A percentile compares a stretch with the other conserved stretches of the same genome.
These are phyloP conservation scores for Scaptodrosophila latifasciaeformis DNA, from an alignment of 2,888 invertebrate species.

Conservation along the genomic window DNA sequence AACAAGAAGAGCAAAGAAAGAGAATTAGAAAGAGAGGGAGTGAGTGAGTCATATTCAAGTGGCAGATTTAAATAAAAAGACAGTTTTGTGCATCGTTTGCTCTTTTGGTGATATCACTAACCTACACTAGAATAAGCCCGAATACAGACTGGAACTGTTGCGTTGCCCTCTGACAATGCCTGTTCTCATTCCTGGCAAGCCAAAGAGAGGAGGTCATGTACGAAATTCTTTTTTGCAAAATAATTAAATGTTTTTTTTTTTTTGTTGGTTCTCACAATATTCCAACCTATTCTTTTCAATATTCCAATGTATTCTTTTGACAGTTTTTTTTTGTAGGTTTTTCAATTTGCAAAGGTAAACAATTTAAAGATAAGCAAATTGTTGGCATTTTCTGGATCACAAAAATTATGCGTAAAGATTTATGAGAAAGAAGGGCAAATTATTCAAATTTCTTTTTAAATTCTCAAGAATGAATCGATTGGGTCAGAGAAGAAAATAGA, in stretches of 20 bases:
- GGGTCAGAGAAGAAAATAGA: too few species aligned
- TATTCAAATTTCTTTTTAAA: too few species aligned
- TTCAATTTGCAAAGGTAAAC: too few species aligned
- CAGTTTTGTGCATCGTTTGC: constrained; percentile 7
- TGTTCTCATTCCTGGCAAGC: too few species aligned
- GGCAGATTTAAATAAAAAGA: constrained; percentile 8
- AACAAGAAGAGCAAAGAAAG: background rate
- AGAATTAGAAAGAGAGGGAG: background rate
- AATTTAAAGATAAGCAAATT: too few species aligned
- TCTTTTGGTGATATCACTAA: constrained; percentile 10
- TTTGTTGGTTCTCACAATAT: constrained; percentile 22
- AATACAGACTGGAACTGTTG: constrained; percentile 2
- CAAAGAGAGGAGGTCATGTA: too few species aligned
- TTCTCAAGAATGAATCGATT: too few species aligned
- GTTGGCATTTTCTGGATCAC: constrained; percentile 13
- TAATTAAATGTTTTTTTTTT: constrained; percentile 24
- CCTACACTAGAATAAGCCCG: constrained; percentile 11
- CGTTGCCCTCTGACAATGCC: constrained; percentile 25
- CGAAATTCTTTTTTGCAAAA: constrained; percentile 15
- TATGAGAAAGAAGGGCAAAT: too few species aligned
- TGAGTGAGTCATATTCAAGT: constrained; percentile 1
- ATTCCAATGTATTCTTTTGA: too few species aligned
- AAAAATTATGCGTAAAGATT: too few species aligned
- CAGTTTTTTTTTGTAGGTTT: too few species aligned
- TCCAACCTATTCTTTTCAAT: background rate